Evolutionary conservation across 1,140 invertebrate species (phyloP).

Genomic region (Lepidurus couesii): DNA sequence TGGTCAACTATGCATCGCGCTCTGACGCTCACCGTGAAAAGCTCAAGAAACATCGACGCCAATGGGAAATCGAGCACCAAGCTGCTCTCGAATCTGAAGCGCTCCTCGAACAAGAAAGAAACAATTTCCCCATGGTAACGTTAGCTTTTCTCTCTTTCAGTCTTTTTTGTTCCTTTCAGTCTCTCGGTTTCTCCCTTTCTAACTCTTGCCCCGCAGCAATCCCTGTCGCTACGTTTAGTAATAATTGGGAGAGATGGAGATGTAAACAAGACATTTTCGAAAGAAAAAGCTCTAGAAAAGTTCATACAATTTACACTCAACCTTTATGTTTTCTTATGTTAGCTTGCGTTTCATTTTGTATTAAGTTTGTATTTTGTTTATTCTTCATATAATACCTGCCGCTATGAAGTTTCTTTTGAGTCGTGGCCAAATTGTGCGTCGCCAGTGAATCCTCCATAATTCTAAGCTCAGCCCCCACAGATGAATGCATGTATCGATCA

Average conservation of each 20-base stretch:
- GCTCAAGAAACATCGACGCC: slow-evolving; percentile 42
- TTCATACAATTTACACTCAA: too few species aligned
- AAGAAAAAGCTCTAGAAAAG: too few species aligned
- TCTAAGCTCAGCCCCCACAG: neutral
- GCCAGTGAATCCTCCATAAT: neutral
- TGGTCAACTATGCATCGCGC: slow-evolving; percentile 53
- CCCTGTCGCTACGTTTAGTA: neutral
- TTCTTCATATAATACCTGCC: too few species aligned
- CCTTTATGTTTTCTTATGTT: too few species aligned
- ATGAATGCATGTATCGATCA: slow-evolving; percentile 13
- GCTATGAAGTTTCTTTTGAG: too few species aligned
- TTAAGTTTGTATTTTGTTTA: too few species aligned
- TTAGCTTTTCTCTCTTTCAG: neutral
- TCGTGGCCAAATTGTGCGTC: neutral
- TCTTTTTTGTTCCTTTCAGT: neutral
- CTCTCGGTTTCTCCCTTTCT: neutral
- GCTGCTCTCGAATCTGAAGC: slow-evolving; percentile 39
- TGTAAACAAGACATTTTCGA: too few species aligned
- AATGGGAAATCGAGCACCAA: slow-evolving; percentile 43
- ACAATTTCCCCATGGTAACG: slow-evolving; percentile 34
- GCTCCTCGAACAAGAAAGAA: slow-evolving; percentile 32
- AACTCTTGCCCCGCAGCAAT: neutral
- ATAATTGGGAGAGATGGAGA: too few species aligned
- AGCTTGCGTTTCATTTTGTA: too few species aligned
- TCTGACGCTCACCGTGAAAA: slow-evolving; percentile 45